Evolutionary conservation across 2,888 invertebrate species (phyloP).

Genomic region (Eumerus sabulonum): DNA sequence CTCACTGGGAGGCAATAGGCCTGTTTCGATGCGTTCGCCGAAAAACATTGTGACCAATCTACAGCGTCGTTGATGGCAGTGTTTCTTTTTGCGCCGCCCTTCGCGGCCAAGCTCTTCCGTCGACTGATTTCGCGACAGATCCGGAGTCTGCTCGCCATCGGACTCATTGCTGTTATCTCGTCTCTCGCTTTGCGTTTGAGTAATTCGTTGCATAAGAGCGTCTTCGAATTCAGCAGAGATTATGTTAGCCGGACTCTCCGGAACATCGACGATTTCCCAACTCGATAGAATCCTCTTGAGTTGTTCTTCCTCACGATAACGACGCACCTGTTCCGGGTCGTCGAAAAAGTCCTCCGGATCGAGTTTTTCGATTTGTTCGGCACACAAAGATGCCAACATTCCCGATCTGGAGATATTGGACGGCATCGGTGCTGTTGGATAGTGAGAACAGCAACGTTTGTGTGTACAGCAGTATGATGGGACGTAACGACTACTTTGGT

Average conservation of each 20-base stretch:
- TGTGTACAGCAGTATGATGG: not conserved
- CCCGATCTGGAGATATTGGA: not conserved
- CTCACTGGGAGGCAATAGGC: slow-evolving; percentile 71
- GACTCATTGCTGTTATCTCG: not conserved
- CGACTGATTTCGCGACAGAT: slow-evolving; percentile 33
- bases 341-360: slow-evolving; percentile 78
- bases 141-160: slow-evolving; percentile 15
- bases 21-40: slow-evolving; percentile 72
- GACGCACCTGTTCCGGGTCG: slow-evolving; percentile 77
- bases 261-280: slow-evolving; percentile 77
- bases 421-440: not conserved
- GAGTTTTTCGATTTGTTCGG: slow-evolving; percentile 72
- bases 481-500: slow-evolving; percentile 71
- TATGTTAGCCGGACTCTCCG: slow-evolving; percentile 71
- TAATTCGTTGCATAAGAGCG: slow-evolving; percentile 72
- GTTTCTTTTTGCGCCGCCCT: slow-evolving; percentile 29
- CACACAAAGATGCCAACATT: slow-evolving; percentile 71
- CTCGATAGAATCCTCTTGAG: slow-evolving; percentile 76
- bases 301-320: slow-evolving; percentile 76
- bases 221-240: slow-evolving; percentile 78
- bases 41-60: slow-evolving; percentile 72
- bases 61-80: slow-evolving; percentile 23
- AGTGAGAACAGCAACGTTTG: slow-evolving; percentile 46
- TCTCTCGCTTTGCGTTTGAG: slow-evolving; percentile 44
- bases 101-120: slow-evolving; percentile 32